Evolutionary conservation across 2,888 invertebrate species (phyloP), one percentile per base, ranked within the genome.

Genomic region (Clunio marinus): DNA sequence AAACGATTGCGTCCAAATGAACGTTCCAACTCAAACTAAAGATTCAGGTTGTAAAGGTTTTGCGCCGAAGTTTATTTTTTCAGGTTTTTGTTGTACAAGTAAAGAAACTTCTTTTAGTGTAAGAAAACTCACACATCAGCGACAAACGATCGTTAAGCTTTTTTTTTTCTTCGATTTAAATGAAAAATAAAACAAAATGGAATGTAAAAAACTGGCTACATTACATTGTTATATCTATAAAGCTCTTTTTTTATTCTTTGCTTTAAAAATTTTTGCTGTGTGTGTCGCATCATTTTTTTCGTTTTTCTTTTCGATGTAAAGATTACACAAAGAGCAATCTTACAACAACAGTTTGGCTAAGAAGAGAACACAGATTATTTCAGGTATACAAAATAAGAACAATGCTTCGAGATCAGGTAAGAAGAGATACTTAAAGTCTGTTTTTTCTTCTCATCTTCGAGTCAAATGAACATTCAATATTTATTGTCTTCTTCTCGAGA

Each of bases 41-140:
- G 17, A 32, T 66, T 66, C 66, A 66, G 66, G 66, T 66, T 66
- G 51, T 65, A 32, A 62, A 62, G 41, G 41, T 63, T n/a, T 63
- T 63, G 46, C 63, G 63, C 66, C n/a, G 66, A 55, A 24, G 13
- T 46, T 17, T 55, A 10, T 32, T n/a, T 8, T 45, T 66, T 66
- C 66, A 55, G 66, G 66, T 66, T 66, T 63, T 66, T 66, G 25
- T 46, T 55, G 15, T 41, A 41, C 45, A 45, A 45, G 2, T 24
- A 20, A 24, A 15, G n/a, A 17, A 1, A 63, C 13, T 28, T 22
- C 15, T 27, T 8, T 5, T 25, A 3, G 28, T 25, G 25, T 45
- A n/a, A 35, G 65, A 17, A 17, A 25, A 45, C 32, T 10, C n/a
- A 66, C 55, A 32, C 46, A 22, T 1, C 1, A 3, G 20, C 45